These are phyloP conservation scores for Ophion costatus DNA, from an alignment of 2,888 invertebrate genomes.

Conservation along the genomic window DNA sequence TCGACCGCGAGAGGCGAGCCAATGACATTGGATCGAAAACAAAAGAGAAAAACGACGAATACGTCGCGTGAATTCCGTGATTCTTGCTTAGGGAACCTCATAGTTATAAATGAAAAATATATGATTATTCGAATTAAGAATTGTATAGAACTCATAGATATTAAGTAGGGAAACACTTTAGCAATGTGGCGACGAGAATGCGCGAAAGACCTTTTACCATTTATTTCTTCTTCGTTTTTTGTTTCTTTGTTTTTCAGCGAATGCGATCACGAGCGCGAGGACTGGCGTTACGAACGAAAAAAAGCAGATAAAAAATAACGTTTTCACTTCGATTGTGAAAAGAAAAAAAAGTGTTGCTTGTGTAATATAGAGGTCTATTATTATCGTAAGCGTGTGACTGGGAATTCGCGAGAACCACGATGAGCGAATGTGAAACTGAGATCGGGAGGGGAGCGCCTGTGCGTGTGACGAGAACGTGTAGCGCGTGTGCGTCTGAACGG, in stretches of 20 bases:
- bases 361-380: constrained; percentile 80
- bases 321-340: constrained; percentile 34
- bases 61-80: not conserved
- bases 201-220: constrained; percentile 54
- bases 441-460: constrained; percentile 18
- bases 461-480: constrained; percentile 37
- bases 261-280: constrained; percentile 50
- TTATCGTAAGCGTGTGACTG: constrained; percentile 72
- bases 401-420: not conserved
- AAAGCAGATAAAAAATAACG: not conserved
- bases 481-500: constrained; percentile 33
- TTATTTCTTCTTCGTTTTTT: constrained; percentile 33
- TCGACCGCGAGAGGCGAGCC: constrained; percentile 19
- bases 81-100: constrained; percentile 9
- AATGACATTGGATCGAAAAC: not conserved
- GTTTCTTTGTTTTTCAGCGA: too few species aligned
- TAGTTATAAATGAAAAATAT: constrained; percentile 63
- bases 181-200: constrained; percentile 27
- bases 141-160: constrained; percentile 62
- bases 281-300: constrained; percentile 32
- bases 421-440: constrained; percentile 22
- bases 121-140: constrained; percentile 59
- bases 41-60: not conserved
- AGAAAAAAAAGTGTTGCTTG: constrained; percentile 70
- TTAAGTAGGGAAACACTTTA: constrained; percentile 65